A percentile compares a stretch with the other conserved stretches of the same genome.
phyloP scores from a whole-genome alignment of 2,888 invertebrate genomes.

The Norana najaformis region DNA sequence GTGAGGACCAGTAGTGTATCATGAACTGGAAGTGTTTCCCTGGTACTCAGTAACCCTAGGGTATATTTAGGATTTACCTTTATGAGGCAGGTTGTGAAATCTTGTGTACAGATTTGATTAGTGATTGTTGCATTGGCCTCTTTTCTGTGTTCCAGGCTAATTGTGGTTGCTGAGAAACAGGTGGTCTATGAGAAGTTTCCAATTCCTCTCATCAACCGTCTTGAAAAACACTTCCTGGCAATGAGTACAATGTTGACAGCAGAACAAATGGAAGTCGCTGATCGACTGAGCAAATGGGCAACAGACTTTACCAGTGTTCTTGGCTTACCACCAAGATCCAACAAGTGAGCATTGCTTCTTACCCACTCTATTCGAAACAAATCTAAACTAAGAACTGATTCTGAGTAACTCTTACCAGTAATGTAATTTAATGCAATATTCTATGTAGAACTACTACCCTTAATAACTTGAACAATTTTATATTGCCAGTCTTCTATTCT shows the following conservation, averaged over 20 bases:
- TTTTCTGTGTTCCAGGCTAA: constrained; percentile 48
- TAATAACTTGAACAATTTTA: background rate
- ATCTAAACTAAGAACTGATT: background rate
- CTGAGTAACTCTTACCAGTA: background rate
- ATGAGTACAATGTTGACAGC: constrained; percentile 52
- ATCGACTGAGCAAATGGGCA: constrained; percentile 49
- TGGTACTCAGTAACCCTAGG: background rate
- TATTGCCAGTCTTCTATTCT: background rate
- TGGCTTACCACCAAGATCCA: background rate
- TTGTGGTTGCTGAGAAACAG: constrained; percentile 58
- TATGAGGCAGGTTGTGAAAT: background rate
- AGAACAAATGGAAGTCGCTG: constrained; percentile 47
- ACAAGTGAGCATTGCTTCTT: background rate
- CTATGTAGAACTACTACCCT: background rate
- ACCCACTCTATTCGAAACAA: background rate
- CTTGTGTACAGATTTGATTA: background rate
- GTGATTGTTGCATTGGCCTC: constrained; percentile 15
- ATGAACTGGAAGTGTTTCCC: background rate
- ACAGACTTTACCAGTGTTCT: constrained; percentile 29
- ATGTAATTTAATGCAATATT: background rate
- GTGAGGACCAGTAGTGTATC: background rate
- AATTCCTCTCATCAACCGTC: constrained; percentile 58
- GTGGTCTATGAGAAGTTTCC: constrained; percentile 58
- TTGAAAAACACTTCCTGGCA: constrained; percentile 60
- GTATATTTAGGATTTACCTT: background rate